Evolutionary conservation across 2,113 vertebrate species (phyloP), one percentile per base, ranked within the genome.

Genomic region (Thunnus thynnus): DNA sequence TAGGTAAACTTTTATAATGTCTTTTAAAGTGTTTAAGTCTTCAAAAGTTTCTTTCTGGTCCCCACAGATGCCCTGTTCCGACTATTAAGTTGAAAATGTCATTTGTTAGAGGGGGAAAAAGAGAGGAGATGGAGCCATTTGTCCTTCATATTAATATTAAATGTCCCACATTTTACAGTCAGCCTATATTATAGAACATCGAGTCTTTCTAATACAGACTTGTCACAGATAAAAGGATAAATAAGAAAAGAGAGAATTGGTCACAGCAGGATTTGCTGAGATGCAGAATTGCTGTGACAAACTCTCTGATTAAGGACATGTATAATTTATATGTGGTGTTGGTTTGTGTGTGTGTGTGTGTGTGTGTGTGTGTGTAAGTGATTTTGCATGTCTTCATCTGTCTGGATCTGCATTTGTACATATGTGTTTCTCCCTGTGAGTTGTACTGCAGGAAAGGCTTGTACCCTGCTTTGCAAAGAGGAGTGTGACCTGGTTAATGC

Each of bases 261-360:
- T 55, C 71, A 51, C 51, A 44, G 63, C 18, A 22, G 62, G 47
- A 66, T n/a, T 56, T 48, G 73, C 16, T 68, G 12, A 36, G 71
- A 76, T 79, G 68, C 63, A 80, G 57, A 79, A 82, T 63, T 62
- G n/a, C 56, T 57, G 32, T 68, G 78, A 88, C 71, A 52, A 81
- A 76, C 18, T 62, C n/a, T 61, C 12, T 68, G 47, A 80, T 69
- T 83, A 58, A 58, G 50, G 32, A 57, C 41, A 30, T 79, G 54
- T 56, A 55, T 68, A 54, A 82, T 80, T 66, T 58, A 36, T 17
- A 16, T 69, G 57, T 52, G 11, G 50, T 73, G 64, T 71, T 51
- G 46, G 20, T 7, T 11, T 80, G 44, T 73, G 20, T 64, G 13
- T 47, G 17, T 22, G 1, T 44, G 55, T 56, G 22, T 80, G 44